Conservation (phyloP, 1,140 invertebrate genomes). For the Neotoxoptera formosana region DNA sequence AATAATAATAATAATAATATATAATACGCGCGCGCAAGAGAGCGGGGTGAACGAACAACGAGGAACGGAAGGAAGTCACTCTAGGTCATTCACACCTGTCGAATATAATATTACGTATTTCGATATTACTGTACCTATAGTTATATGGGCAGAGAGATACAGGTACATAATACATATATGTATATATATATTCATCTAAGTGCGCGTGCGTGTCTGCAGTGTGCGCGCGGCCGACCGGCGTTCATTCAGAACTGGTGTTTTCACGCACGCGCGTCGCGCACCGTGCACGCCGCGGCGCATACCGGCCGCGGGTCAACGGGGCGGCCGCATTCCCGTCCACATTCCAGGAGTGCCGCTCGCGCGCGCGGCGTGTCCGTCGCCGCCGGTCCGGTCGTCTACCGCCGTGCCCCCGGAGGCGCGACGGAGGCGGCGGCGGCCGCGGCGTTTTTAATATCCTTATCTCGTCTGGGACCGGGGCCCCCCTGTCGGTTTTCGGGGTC, state of each 20-base stretch:
- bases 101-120: conserved; percentile 50
- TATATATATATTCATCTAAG: background rate
- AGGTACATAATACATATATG: background rate
- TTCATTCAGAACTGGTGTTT: conserved; percentile 55
- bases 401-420: background rate
- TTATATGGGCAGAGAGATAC: background rate
- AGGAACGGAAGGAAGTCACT: conserved; percentile 57
- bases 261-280: conserved; percentile 47
- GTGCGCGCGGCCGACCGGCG: background rate
- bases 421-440: background rate
- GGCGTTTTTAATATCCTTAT: background rate
- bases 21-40: background rate
- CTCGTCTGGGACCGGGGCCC: background rate
- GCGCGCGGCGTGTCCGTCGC: background rate
- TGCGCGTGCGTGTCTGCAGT: background rate
- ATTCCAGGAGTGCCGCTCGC: conserved; percentile 51
- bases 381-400: conserved; percentile 41
- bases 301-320: conserved; percentile 56
- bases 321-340: conserved; percentile 57
- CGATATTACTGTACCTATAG: conserved; percentile 28
- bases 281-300: background rate
- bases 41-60: conserved; percentile 41
- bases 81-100: conserved; percentile 57
- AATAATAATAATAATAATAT: background rate
- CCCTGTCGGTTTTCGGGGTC: background rate